Evolutionary conservation across 30 jellyfish, hydroid and myxozoan genomes (phyloP).

Genomic region (Rhopilema esculentum): DNA sequence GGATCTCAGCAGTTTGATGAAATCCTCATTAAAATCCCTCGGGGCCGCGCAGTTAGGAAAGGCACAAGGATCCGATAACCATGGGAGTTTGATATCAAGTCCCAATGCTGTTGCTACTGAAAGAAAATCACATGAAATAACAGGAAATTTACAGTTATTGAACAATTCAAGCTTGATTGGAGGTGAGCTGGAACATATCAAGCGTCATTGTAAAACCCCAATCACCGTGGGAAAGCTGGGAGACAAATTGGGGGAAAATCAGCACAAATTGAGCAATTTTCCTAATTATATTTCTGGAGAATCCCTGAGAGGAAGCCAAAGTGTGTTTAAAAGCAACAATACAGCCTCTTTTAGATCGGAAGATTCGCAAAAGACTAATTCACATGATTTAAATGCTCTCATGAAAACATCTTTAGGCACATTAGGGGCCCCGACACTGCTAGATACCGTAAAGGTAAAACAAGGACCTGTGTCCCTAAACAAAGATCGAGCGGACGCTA

Average conservation of each 20-base stretch:
- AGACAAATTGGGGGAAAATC: background rate
- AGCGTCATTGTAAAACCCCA: no score
- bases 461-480: background rate
- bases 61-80: no score
- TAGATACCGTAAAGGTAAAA: background rate
- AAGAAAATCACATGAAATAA: no score
- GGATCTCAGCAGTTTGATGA: conserved; percentile 2
- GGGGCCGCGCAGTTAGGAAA: background rate
- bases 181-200: no score
- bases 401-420: conserved; percentile 20
- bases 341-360: background rate
- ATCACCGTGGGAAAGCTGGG: background rate
- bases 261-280: background rate
- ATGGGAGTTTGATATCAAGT: background rate
- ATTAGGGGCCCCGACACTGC: background rate
- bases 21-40: background rate
- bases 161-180: no score
- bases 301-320: no score
- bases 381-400: background rate
- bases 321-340: background rate
- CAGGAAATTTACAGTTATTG: no score
- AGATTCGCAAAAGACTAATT: no score
- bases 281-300: no score
- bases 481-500: background rate
- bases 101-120: background rate